phyloP scores from a whole-genome alignment of 2,113 vertebrate genomes.

The Numida meleagris region DNA sequence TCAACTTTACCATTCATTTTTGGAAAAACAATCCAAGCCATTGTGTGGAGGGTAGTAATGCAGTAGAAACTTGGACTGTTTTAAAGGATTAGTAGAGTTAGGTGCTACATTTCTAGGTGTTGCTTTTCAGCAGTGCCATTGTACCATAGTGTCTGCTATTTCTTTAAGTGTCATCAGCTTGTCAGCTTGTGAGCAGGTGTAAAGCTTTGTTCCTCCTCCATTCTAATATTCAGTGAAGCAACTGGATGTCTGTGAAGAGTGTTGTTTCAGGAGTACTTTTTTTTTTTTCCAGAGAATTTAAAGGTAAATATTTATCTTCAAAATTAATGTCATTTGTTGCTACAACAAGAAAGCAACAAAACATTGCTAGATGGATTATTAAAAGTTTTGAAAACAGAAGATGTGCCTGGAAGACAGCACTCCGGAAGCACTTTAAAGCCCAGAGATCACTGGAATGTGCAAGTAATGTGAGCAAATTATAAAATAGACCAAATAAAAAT shows the following conservation, averaged over 20 bases:
- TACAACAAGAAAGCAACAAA: constrained; percentile 38
- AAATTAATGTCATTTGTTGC: constrained; percentile 52
- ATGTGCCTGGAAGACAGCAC: constrained; percentile 1
- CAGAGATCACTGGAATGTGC: constrained; percentile 42
- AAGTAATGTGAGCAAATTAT: constrained; percentile 37
- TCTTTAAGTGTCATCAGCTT: constrained; percentile 60
- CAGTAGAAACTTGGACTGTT: not conserved
- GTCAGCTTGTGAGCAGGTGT: constrained; percentile 54
- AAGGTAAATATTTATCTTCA: constrained; percentile 42
- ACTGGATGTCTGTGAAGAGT: not conserved
- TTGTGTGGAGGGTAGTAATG: not conserved
- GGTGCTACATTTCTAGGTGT: constrained; percentile 37
- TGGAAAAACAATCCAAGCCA: constrained; percentile 21
- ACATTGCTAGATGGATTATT: constrained; percentile 44
- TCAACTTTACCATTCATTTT: constrained; percentile 18
- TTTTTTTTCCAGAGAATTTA: not conserved
- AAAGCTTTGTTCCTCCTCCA: constrained; percentile 15
- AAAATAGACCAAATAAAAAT: constrained; percentile 46
- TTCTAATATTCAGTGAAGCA: constrained; percentile 14
- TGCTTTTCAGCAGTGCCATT: constrained; percentile 66
- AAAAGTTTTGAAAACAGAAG: constrained; percentile 39
- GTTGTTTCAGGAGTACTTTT: not conserved
- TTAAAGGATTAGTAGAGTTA: constrained; percentile 61
- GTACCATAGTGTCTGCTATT: constrained; percentile 38
- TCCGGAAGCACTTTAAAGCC: constrained; percentile 34